phyloP scores from a whole-genome alignment of 2,888 invertebrate genomes.

The Monopis laevigella region DNA sequence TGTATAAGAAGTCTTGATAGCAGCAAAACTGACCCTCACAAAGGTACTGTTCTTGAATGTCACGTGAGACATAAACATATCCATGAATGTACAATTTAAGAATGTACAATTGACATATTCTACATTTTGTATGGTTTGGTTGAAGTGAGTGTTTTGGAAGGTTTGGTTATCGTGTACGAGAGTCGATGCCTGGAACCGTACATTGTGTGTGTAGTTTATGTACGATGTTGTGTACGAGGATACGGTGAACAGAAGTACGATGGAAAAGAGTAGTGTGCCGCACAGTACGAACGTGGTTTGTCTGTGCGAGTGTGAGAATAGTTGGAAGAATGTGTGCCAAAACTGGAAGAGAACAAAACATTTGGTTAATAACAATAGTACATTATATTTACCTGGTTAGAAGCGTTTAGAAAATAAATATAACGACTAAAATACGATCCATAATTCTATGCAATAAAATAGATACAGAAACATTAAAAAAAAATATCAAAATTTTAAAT shows the following conservation, averaged over 20 bases:
- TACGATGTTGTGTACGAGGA: conserved; percentile 62
- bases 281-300: conserved; percentile 71
- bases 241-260: conserved; percentile 64
- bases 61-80: conserved; percentile 76
- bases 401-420: too few relatives aligned
- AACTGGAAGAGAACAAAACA: conserved; percentile 58
- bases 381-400: too few relatives aligned
- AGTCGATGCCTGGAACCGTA: conserved; percentile 33
- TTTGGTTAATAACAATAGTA: too few relatives aligned
- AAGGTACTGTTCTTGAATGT: conserved; percentile 77
- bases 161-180: conserved; percentile 35
- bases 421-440: too few relatives aligned
- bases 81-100: conserved; percentile 71
- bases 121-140: conserved; percentile 69
- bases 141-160: conserved; percentile 56
- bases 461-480: too few relatives aligned
- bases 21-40: conserved; percentile 73
- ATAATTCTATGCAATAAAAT: too few relatives aligned
- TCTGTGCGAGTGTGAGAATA: conserved; percentile 71
- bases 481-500: too few relatives aligned
- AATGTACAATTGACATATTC: conserved; percentile 70
- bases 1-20: conserved; percentile 76
- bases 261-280: conserved; percentile 63
- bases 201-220: conserved; percentile 48
- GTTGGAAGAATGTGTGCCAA: conserved; percentile 74